phyloP scores from a whole-genome alignment of 2,797 vertebrate genomes.

The Phataginus tetradactyla region DNA sequence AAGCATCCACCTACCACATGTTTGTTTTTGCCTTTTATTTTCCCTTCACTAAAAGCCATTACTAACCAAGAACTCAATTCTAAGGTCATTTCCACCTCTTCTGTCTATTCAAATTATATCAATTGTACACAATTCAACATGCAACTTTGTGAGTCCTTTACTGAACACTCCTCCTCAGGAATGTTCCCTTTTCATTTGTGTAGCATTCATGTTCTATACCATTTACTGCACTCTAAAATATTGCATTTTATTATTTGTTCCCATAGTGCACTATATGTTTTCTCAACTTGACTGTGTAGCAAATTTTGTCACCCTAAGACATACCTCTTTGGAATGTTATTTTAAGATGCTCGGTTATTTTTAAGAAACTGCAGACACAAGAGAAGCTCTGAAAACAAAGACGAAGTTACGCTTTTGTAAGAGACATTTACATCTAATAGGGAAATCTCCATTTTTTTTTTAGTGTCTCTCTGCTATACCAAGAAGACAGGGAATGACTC shows the following conservation, averaged over 20 bases:
- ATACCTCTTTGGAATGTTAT: no score
- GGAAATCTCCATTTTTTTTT: no score
- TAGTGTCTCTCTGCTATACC: no score
- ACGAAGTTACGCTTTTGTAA: no score
- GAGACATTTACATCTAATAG: no score
- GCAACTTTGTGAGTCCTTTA: not conserved
- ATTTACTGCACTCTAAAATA: not conserved
- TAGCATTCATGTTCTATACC: not conserved
- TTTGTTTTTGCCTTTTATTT: not conserved
- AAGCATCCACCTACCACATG: rapidly evolving
- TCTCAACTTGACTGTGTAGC: not conserved
- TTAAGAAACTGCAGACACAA: no score
- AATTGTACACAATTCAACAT: not conserved
- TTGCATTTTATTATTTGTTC: not conserved
- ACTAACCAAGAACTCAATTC: not conserved
- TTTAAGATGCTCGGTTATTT: no score
- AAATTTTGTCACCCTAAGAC: no score
- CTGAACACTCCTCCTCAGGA: not conserved
- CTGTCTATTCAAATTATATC: not conserved
- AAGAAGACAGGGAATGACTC: no score
- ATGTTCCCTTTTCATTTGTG: not conserved
- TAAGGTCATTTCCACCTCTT: not conserved
- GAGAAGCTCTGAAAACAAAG: no score
- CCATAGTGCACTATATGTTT: not conserved
- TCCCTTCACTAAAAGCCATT: not conserved